A percentile compares a stretch with the other conserved stretches of the same genome.
Conservation (phyloP, 2,888 invertebrate species). For the Melitaea athalia region DNA sequence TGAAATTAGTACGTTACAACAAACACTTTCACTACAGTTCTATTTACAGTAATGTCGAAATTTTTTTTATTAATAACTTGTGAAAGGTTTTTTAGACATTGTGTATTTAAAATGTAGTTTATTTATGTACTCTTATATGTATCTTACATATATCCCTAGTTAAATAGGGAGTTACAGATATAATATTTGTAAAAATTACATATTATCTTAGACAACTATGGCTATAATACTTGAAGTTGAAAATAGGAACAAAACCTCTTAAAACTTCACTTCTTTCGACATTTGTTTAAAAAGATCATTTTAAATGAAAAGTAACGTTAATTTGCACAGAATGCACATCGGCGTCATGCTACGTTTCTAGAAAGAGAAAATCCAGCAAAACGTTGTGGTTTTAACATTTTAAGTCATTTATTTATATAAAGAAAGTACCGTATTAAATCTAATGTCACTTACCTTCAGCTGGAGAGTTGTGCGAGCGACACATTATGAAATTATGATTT, state of each 20-base stretch:
- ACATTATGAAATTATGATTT: slow-evolving; percentile 10
- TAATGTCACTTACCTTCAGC: slow-evolving; percentile 12
- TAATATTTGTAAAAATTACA: too few species aligned
- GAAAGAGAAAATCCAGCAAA: slow-evolving; percentile 31
- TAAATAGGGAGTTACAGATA: too few species aligned
- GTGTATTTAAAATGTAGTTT: too few species aligned
- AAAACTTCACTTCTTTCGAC: neutral
- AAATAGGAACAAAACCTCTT: neutral
- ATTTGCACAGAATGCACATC: slow-evolving; percentile 28
- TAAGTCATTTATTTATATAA: slow-evolving; percentile 30
- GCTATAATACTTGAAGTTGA: neutral
- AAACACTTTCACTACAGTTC: too few species aligned
- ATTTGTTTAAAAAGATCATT: neutral
- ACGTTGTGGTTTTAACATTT: slow-evolving; percentile 25
- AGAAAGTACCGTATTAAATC: slow-evolving; percentile 31
- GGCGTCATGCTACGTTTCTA: slow-evolving; percentile 32
- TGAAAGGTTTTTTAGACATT: too few species aligned
- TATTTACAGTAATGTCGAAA: too few species aligned
- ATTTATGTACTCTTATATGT: too few species aligned
- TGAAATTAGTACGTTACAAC: too few species aligned
- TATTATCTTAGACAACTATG: neutral
- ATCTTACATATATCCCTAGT: too few species aligned
- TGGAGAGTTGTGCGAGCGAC: slow-evolving; percentile 5
- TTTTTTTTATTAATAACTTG: too few species aligned
- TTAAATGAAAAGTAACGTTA: neutral